Conservation (phyloP, 2,113 vertebrate genomes). For the Petaurus breviceps region DNA sequence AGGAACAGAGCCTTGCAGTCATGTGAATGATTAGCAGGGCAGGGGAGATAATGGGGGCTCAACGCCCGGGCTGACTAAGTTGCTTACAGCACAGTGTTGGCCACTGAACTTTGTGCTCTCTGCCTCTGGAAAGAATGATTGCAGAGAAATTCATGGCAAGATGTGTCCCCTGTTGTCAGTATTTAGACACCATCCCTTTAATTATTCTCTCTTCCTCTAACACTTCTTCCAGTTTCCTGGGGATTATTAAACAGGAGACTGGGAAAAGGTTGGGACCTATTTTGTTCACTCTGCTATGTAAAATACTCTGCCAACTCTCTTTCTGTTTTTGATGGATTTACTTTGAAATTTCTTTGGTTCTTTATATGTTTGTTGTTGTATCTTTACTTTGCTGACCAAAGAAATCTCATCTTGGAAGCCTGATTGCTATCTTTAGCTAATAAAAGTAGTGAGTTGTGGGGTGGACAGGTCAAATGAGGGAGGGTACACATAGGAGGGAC, state of each 20-base stretch:
- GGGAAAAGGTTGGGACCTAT: background rate
- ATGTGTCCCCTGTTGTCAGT: background rate
- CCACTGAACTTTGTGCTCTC: background rate
- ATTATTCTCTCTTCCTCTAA: background rate
- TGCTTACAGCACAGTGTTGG: background rate
- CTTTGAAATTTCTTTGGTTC: background rate
- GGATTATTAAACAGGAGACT: background rate
- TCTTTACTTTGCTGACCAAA: constrained; percentile 41
- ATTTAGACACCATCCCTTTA: background rate
- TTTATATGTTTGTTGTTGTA: background rate
- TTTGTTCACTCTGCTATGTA: background rate
- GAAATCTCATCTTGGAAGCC: constrained; percentile 19
- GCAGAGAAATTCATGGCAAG: background rate
- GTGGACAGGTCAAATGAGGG: background rate
- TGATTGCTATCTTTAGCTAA: background rate
- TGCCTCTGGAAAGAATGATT: background rate
- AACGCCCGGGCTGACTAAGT: background rate
- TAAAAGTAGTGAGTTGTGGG: background rate
- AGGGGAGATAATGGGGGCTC: background rate
- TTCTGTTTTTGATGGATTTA: constrained; percentile 33
- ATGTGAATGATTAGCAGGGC: background rate
- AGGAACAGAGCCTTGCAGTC: background rate
- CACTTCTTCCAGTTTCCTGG: background rate
- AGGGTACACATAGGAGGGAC: background rate
- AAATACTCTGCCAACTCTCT: background rate